Evolutionary conservation across 1,140 invertebrate genomes (phyloP), one percentile per base, ranked within the genome.

Genomic region (Sminthurinus signatus): DNA sequence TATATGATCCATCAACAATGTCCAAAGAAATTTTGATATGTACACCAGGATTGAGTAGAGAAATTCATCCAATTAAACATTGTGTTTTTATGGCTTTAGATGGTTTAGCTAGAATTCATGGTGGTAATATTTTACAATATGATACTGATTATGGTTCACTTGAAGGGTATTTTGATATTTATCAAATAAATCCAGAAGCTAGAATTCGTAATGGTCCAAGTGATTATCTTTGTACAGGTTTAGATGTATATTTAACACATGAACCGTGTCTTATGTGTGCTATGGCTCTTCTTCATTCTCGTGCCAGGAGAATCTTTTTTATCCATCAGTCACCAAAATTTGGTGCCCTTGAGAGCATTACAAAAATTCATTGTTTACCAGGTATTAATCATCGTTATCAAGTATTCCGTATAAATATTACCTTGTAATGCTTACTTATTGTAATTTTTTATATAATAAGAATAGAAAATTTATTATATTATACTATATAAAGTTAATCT

Each of bases 241-340:
- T 91, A 77, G 88, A 93, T 79, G 75, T 89, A 1, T 96, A 93
- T 75, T 74, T 91, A 15, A 83, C 86, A 1, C 80, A 80, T 60
- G 94, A 97, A 75, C 94, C 94, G 0, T 98, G 95, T 77, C 74
- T 89, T 1, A 91, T 97, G 84, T 96, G 95, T 79, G 81, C 90
- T 0, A 97, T 97, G 94, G 93, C 88, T 0, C 76, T 97, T 50
- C 81, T 96, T 0, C 95, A 97, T 77, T 91, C 90, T 28, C 79
- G 95, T 69, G 84, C 85, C 0, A 83, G 83, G 29, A 80, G 88
- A 68, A 83, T 96, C 0, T 96, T 96, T 75, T 96, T 89, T 74
- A 81, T 82, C 15, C 74, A 79, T 10, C 62, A 77, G 0, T 83
- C 84, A 58, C 44, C 64, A 21, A 67, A 62, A 0, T 60, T 66